Evolutionary conservation across 2,888 invertebrate genomes (phyloP).

Genomic region (Epiblema foenella): DNA sequence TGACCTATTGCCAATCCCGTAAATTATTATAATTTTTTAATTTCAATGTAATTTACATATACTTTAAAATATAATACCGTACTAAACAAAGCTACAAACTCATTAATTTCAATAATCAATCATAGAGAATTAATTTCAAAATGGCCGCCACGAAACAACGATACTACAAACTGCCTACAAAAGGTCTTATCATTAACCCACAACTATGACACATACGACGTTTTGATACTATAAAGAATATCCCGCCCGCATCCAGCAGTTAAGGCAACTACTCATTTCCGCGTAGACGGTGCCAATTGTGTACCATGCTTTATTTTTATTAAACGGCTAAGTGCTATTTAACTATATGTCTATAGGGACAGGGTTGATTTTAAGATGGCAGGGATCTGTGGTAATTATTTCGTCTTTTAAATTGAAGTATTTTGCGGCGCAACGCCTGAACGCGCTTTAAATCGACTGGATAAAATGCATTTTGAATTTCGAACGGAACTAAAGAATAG

Average conservation of each 20-base stretch:
- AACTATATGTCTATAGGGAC: background rate
- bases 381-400: slow-evolving; percentile 16
- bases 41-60: background rate
- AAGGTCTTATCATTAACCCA: background rate
- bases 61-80: background rate
- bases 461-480: slow-evolving; percentile 17
- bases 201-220: background rate
- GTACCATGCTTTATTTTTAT: slow-evolving; percentile 24
- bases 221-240: background rate
- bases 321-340: too few relatives aligned
- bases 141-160: slow-evolving; percentile 15
- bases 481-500: background rate
- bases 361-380: background rate
- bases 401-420: slow-evolving; percentile 29
- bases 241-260: slow-evolving; percentile 33
- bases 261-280: slow-evolving; percentile 38
- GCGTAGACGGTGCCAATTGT: slow-evolving; percentile 40
- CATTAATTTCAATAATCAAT: slow-evolving; percentile 32
- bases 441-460: slow-evolving; percentile 18
- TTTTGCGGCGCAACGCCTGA: slow-evolving; percentile 25
- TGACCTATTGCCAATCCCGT: too few relatives aligned
- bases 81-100: slow-evolving; percentile 1
- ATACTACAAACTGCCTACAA: background rate
- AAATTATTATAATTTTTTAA: background rate
- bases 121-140: slow-evolving; percentile 16